phyloP scores from a whole-genome alignment of 2,113 vertebrate species.

The Pleuronectes platessa region DNA sequence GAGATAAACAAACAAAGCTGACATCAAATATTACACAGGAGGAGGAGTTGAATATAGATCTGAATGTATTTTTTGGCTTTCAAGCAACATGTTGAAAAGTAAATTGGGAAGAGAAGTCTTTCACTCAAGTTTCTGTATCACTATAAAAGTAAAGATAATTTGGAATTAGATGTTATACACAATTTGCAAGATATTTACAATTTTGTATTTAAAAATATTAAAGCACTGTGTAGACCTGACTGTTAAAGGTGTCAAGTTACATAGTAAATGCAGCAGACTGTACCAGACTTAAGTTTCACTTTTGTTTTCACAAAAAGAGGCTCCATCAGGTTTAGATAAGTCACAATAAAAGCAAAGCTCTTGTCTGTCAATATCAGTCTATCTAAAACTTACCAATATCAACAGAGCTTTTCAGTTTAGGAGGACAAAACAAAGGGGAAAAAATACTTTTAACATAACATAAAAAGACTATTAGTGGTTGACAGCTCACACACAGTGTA shows the following conservation, averaged over 20 bases:
- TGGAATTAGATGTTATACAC: too few relatives aligned
- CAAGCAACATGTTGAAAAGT: conserved; percentile 5
- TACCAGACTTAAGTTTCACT: background rate
- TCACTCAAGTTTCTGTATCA: background rate
- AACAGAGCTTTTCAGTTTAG: background rate
- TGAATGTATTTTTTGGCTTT: conserved; percentile 32
- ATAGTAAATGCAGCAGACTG: too few relatives aligned
- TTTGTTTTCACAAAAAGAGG: conserved; percentile 7
- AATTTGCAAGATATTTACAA: too few relatives aligned
- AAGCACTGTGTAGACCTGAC: too few relatives aligned
- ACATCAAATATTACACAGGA: conserved; percentile 31
- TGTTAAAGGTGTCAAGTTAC: background rate
- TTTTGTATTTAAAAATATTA: too few relatives aligned
- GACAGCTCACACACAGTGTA: too few relatives aligned
- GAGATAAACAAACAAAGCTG: conserved; percentile 50
- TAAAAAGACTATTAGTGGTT: too few relatives aligned
- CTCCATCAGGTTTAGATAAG: background rate
- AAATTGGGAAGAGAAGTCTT: conserved; percentile 2
- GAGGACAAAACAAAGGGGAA: too few relatives aligned
- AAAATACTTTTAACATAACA: too few relatives aligned
- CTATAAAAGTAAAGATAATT: background rate
- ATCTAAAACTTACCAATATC: conserved; percentile 8
- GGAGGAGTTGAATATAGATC: conserved; percentile 19
- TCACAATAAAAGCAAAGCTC: background rate
- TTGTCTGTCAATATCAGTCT: background rate